Conservation (phyloP, 2,888 invertebrate genomes). For the Watsonalla binaria region DNA sequence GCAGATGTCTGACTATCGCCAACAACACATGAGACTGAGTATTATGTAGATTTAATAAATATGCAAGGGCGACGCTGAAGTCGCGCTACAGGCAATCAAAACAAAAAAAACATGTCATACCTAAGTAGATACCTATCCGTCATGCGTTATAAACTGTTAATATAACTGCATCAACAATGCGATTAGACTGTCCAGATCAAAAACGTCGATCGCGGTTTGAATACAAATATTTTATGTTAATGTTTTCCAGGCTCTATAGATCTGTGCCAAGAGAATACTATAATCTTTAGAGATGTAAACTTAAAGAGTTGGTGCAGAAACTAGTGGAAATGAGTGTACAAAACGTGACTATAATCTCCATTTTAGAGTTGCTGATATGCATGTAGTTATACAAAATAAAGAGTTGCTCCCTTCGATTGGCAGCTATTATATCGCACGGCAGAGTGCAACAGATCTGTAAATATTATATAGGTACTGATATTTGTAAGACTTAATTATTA, state of each 20-base stretch:
- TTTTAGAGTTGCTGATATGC: constrained; percentile 47
- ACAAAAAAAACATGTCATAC: constrained; percentile 23
- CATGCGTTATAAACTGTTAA: not conserved
- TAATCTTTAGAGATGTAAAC: constrained; percentile 1
- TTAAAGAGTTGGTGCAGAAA: constrained; percentile 11
- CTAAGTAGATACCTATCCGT: no score
- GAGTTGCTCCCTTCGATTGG: constrained; percentile 63
- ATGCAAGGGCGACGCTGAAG: constrained; percentile 46
- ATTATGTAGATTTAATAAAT: constrained; percentile 66
- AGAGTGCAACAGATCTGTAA: constrained; percentile 54
- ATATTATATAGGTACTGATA: constrained; percentile 60
- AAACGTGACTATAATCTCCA: constrained; percentile 69
- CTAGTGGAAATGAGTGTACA: constrained; percentile 63
- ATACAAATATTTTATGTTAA: not conserved
- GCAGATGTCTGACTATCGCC: constrained; percentile 53
- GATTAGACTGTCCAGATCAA: not conserved
- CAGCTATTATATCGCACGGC: constrained; percentile 63
- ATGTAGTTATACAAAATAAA: constrained; percentile 25
- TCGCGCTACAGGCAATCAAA: constrained; percentile 31
- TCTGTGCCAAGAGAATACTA: not conserved
- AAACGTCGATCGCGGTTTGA: not conserved
- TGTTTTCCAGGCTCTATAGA: not conserved
- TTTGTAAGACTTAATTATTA: constrained; percentile 59
- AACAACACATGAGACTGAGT: constrained; percentile 75
- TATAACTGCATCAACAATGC: not conserved